These are phyloP conservation scores for Aspidoscelis tigris DNA, from an alignment of 2,113 vertebrate species.

Conservation along the genomic window DNA sequence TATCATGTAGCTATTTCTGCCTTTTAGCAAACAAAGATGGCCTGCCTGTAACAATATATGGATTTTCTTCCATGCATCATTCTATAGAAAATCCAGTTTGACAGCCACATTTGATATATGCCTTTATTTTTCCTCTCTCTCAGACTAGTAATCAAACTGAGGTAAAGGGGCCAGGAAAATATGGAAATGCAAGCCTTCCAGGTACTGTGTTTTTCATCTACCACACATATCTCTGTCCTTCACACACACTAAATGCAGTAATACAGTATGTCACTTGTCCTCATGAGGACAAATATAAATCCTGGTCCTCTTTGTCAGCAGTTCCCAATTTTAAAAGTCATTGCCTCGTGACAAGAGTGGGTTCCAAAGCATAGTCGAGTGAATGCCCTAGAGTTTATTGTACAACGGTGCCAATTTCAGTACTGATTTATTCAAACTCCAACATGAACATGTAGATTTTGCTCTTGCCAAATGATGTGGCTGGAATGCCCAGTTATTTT, in stretches of 20 bases:
- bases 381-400: constrained; percentile 68
- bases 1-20: background rate
- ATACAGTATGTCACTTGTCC: constrained; percentile 9
- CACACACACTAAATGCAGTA: background rate
- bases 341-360: constrained; percentile 49
- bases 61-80: background rate
- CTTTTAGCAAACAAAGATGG: background rate
- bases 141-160: constrained; percentile 9
- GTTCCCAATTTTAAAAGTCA: constrained; percentile 29
- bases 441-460: constrained; percentile 52
- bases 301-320: constrained; percentile 6
- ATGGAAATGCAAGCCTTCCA: constrained; percentile 22
- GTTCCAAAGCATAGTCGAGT: constrained; percentile 62
- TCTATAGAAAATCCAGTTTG: constrained; percentile 51
- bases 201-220: constrained; percentile 4
- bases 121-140: constrained; percentile 33
- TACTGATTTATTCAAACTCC: constrained; percentile 70
- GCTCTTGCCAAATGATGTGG: constrained; percentile 65
- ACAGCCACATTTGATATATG: constrained; percentile 1
- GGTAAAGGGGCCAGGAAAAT: background rate
- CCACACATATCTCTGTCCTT: background rate
- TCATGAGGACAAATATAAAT: background rate
- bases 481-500: constrained; percentile 73
- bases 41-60: background rate
- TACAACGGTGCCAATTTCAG: constrained; percentile 66